Base-by-base conservation (phyloP, 2,888 invertebrate species). In the Xestia rhomboidea region DNA sequence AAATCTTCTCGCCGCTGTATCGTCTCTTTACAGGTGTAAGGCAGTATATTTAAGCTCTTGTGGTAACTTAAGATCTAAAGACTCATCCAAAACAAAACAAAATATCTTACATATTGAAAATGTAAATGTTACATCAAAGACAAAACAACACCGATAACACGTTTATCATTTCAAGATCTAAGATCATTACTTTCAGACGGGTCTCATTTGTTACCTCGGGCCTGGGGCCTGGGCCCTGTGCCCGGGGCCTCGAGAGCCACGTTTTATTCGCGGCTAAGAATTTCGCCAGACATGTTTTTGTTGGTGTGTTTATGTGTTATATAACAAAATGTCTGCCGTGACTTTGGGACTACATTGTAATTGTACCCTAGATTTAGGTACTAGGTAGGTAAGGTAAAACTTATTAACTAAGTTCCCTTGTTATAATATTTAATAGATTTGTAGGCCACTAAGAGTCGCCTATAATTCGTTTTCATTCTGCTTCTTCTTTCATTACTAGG, bases 211-310 rank as follows among this genome's bases (percentile, higher is more conserved):
- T 27, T 41, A 30, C 49, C 60, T 66, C 44, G 21, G 24, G n/a
- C 62, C 57, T 13, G 38, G 63, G 3, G 71, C 18, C 54, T 24
- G 46, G 30, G 13, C 18, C 51, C 30, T 10, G 7, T 4, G 38
- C 15, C 27, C 8, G 6, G 24, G 51, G 46, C 41, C 51, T 72
- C 62, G 34, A 18, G 30, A 60, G 76, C 68, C 80, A 77, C 73
- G 77, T 73, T 76, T 73, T 76, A 83, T 81, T 66, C 69, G 62
- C 51, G 46, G 62, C 76, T 51, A 38, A 77, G 46, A 85, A 73
- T 69, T 86, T 69, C 62, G 41, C 66, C 72, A 83, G 85, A 87
- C 83, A 18, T 68, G 70, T 87, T 87, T 87, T 83, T 82, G 74
- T 77, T 82, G 18, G 41, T 57, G 13, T 57, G 34, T 60, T 13